Evolutionary conservation across 2,797 vertebrate species (phyloP), one percentile per base, ranked within the genome.

Genomic region (Setipinna tenuifilis): DNA sequence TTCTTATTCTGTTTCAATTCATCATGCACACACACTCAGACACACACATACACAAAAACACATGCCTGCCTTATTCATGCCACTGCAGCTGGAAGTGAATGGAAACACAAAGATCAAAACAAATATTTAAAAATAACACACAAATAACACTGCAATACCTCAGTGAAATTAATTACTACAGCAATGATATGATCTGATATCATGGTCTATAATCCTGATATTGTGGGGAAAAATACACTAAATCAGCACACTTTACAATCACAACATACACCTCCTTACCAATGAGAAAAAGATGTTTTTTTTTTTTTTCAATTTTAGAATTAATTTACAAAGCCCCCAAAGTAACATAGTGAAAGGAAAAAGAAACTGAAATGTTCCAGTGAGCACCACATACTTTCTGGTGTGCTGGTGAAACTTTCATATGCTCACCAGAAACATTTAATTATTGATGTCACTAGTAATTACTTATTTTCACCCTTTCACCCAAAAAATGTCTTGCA

Each of bases 21-120:
- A 78, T 78, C 71, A 41, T 14, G 28, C 54, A 21, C 31, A 50
- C 54, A 25, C 19, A 31, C 48, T 28, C 58, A 61, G 25, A 46
- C 17, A 35, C 68, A 62, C 57, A 31, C 54, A 62, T n/a, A 83
- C 61, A 11, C 31, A 80, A 31, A 83, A 54, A 59, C 61, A 44
- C 35, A 61, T 17, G 23, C 12, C 85, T 83, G 50, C 16, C 82
- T 78, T 82, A 83, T 84, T 90, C 88, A 87, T 28, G 3, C 65
- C 25, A 44, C 35, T 78, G 35, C 71, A 44, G 68, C 71, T 78
- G 71, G 71, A 78, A 65, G 25, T 25, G n/a, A 23, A 11, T 65
- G 23, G 6, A 65, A 78, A 44, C 71, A 2, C 23, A 16, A 44
- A 59, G 71, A 78, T 78, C 71, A 44, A 78, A 78, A 78, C 31